Evolutionary conservation across 2,888 invertebrate species (phyloP).

Genomic region (Melanchra persicariae): DNA sequence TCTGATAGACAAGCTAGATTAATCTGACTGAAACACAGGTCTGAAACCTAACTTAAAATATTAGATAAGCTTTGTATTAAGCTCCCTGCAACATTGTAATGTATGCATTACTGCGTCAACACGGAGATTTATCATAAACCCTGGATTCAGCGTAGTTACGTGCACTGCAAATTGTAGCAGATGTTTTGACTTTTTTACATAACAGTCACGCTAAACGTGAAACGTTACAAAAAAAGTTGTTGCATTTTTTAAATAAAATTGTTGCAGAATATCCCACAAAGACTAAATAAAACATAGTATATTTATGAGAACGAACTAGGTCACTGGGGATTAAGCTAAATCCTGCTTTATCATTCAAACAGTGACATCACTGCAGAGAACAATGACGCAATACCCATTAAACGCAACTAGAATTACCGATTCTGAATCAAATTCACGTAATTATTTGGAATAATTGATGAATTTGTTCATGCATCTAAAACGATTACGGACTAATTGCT

Average conservation of each 20-base stretch:
- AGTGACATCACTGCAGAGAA: slow-evolving; percentile 39
- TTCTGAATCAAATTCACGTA: slow-evolving; percentile 56
- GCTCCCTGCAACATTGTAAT: slow-evolving; percentile 22
- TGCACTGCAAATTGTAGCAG: slow-evolving; percentile 30
- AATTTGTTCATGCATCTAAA: slow-evolving; percentile 63
- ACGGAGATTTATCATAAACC: slow-evolving; percentile 32
- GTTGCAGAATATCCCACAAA: slow-evolving; percentile 1
- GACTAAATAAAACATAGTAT: slow-evolving; percentile 14
- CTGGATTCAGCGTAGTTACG: slow-evolving; percentile 22
- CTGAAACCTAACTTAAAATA: slow-evolving; percentile 14
- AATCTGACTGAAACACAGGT: background rate
- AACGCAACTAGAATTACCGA: slow-evolving; percentile 51
- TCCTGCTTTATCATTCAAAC: slow-evolving; percentile 38
- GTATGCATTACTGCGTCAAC: slow-evolving; percentile 40
- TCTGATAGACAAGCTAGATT: background rate
- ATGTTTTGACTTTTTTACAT: slow-evolving; percentile 25
- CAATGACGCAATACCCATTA: slow-evolving; percentile 50
- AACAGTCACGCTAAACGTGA: background rate
- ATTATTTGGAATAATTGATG: slow-evolving; percentile 61
- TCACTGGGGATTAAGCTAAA: slow-evolving; percentile 46
- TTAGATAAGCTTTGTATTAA: slow-evolving; percentile 8
- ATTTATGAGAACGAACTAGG: slow-evolving; percentile 37
- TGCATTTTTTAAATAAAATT: slow-evolving; percentile 21
- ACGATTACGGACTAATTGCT: slow-evolving; percentile 64
- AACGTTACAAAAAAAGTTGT: slow-evolving; percentile 6